A percentile compares a stretch with the other conserved stretches of the same genome.
These are phyloP conservation scores for Merluccius polli DNA, from an alignment of 2,797 vertebrate genomes.

Conservation along the genomic window DNA sequence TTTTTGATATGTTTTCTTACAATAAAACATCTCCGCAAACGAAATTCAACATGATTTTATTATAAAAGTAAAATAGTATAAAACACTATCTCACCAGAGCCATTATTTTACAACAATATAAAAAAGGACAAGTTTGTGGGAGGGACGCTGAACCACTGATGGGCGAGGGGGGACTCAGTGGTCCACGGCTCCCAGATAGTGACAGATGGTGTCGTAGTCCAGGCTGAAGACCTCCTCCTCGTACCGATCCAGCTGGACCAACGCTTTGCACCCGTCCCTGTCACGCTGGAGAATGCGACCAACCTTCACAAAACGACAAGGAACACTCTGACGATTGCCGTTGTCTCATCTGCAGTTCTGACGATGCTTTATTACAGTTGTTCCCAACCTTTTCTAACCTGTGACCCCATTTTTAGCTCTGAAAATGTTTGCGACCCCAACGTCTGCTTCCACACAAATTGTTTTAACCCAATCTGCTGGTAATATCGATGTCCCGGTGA, in stretches of 20 bases:
- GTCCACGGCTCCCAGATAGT: slow-evolving; percentile 76
- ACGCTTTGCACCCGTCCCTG: slow-evolving; percentile 72
- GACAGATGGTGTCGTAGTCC: slow-evolving; percentile 85
- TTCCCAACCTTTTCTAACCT: too few species aligned
- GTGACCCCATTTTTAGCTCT: too few species aligned
- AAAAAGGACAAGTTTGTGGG: slow-evolving; percentile 20
- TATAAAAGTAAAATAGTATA: slow-evolving; percentile 49
- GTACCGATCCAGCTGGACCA: slow-evolving; percentile 80
- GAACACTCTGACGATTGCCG: background rate
- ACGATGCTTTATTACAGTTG: background rate
- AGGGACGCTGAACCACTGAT: background rate
- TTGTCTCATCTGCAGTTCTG: background rate
- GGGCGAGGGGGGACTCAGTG: slow-evolving; percentile 33
- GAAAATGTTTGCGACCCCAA: too few species aligned
- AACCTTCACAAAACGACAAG: slow-evolving; percentile 62
- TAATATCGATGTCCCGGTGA: too few species aligned
- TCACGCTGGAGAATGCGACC: slow-evolving; percentile 81
- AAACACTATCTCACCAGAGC: slow-evolving; percentile 29
- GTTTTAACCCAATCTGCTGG: too few species aligned
- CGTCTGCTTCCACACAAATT: too few species aligned
- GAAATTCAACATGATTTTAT: slow-evolving; percentile 52
- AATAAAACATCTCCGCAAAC: slow-evolving; percentile 21
- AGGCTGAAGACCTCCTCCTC: slow-evolving; percentile 76
- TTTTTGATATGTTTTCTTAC: background rate
- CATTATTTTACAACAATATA: slow-evolving; percentile 30